phyloP scores from a whole-genome alignment of 2,113 vertebrate genomes.

The Uria lomvia region DNA sequence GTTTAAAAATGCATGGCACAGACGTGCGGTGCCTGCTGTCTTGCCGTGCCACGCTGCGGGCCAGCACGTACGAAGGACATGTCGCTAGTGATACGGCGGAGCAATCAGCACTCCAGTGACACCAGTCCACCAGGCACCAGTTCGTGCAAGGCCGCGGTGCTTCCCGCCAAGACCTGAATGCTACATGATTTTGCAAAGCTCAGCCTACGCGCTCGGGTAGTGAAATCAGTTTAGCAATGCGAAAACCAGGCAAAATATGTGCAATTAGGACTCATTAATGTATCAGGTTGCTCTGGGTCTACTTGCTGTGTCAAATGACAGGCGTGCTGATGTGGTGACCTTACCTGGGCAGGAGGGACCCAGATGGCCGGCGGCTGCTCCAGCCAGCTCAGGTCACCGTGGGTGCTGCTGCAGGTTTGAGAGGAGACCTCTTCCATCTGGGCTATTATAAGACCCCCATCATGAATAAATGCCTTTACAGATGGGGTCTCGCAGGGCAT shows the following conservation, averaged over 20 bases:
- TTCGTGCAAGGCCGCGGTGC: neutral
- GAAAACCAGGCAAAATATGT: neutral
- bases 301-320: neutral
- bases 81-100: rapidly evolving
- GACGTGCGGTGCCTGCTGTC: neutral
- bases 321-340: neutral
- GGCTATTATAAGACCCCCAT: neutral
- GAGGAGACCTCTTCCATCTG: neutral
- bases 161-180: neutral
- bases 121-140: neutral
- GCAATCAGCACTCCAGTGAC: neutral
- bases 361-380: neutral
- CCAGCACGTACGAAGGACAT: neutral
- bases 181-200: neutral
- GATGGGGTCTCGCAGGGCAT: neutral
- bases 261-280: neutral
- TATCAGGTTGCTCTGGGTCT: neutral
- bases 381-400: neutral
- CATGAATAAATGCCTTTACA: neutral
- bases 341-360: neutral
- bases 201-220: neutral
- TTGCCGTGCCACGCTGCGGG: neutral
- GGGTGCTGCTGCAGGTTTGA: neutral
- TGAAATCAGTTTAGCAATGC: neutral
- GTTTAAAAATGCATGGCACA: neutral